phyloP scores from a whole-genome alignment of 1,140 invertebrate species.

The Manduca sexta region DNA sequence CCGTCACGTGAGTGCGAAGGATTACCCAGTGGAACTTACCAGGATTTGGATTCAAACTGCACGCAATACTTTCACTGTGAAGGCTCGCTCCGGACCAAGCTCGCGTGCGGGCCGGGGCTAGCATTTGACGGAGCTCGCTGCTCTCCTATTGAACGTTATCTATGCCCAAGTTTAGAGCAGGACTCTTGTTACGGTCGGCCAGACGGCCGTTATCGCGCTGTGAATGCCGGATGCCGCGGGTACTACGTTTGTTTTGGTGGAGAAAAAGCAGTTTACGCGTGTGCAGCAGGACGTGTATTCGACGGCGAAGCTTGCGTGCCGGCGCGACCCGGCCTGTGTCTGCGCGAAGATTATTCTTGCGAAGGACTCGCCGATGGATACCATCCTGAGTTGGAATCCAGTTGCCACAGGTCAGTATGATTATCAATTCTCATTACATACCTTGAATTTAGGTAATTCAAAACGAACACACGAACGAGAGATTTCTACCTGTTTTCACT shows the following conservation, averaged over 20 bases:
- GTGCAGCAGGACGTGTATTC: conserved; percentile 67
- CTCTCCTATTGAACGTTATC: conserved; percentile 40
- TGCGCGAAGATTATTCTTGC: conserved; percentile 65
- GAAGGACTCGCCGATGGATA: conserved; percentile 72
- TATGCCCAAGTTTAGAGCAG: conserved; percentile 64
- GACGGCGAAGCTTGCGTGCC: conserved; percentile 73
- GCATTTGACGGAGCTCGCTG: conserved; percentile 72
- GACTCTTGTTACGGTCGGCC: conserved; percentile 68
- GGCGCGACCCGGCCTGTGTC: conserved; percentile 60
- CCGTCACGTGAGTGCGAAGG: conserved; percentile 55
- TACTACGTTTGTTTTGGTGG: conserved; percentile 75
- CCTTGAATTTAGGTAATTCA: too few species aligned
- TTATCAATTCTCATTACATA: too few species aligned
- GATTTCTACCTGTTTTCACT: too few species aligned
- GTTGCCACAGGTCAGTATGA: conserved; percentile 66
- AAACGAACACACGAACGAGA: too few species aligned
- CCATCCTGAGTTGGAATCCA: conserved; percentile 68
- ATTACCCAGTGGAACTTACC: conserved; percentile 66
- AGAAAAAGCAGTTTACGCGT: conserved; percentile 73
- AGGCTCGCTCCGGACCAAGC: conserved; percentile 49
- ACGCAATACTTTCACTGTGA: conserved; percentile 71
- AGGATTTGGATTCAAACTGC: conserved; percentile 66
- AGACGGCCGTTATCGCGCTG: conserved; percentile 75
- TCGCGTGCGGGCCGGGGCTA: conserved; percentile 56
- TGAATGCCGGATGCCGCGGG: conserved; percentile 72